A percentile compares a stretch with the other conserved stretches of the same genome.
Evolutionary conservation across 2,113 vertebrate species (phyloP).

Genomic region (Spheniscus mendiculus): DNA sequence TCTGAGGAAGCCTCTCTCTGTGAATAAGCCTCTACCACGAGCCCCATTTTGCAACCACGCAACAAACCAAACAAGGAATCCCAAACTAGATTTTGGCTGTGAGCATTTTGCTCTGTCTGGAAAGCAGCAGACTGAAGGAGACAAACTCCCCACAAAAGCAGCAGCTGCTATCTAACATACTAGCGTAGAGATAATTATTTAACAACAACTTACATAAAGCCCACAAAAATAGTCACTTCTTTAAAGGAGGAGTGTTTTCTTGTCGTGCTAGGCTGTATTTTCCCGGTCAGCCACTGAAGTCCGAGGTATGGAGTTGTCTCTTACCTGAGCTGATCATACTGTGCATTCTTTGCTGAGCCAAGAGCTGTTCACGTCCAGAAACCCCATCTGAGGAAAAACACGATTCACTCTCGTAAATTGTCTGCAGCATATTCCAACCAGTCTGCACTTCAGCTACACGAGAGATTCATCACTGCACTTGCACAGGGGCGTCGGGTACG

Average conservation of each 20-base stretch:
- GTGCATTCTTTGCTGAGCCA: conserved; percentile 90
- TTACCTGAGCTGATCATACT: conserved; percentile 98
- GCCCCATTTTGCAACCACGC: conserved; percentile 35
- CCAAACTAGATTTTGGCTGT: conserved; percentile 27
- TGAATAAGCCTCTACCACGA: background rate
- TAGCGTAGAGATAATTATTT: background rate
- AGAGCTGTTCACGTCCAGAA: conserved; percentile 87
- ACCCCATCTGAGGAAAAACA: conserved; percentile 95
- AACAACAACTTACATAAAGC: conserved; percentile 10
- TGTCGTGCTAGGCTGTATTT: background rate
- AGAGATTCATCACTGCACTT: conserved; percentile 81
- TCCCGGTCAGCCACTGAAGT: background rate
- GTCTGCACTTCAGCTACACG: conserved; percentile 86
- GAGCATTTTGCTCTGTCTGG: conserved; percentile 9
- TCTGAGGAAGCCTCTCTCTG: background rate
- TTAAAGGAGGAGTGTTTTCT: background rate
- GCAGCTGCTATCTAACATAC: background rate
- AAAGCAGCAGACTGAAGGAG: conserved; percentile 39
- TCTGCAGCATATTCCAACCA: conserved; percentile 98
- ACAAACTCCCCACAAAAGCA: background rate
- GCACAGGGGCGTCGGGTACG: conserved; percentile 81
- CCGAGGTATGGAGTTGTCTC: conserved; percentile 39
- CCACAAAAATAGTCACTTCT: background rate
- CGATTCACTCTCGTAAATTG: conserved; percentile 98
- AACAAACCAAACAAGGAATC: conserved; percentile 53